Percentiles rank a stretch among this genome's conserved stretches.
Conservation (phyloP, 2,888 invertebrate species). For the Perdita meconis region DNA sequence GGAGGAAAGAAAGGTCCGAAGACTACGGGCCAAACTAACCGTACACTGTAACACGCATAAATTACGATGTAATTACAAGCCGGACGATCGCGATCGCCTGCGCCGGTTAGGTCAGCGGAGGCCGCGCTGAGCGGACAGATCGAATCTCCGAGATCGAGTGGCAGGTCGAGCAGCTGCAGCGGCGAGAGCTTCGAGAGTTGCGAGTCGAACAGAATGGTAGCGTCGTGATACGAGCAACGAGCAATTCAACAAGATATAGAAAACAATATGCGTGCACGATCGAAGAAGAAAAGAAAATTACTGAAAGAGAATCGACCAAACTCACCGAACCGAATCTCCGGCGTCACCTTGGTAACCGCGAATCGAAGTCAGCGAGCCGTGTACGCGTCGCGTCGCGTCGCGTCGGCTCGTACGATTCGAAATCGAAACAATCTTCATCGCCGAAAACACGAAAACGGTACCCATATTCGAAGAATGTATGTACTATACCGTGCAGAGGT, state of each 20-base stretch:
- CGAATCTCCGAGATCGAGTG: slow-evolving; percentile 72
- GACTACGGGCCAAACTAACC: slow-evolving; percentile 68
- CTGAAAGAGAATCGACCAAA: slow-evolving; percentile 62
- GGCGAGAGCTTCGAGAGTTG: slow-evolving; percentile 1
- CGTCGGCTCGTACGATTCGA: no score
- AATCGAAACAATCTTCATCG: no score
- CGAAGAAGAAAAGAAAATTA: slow-evolving; percentile 29
- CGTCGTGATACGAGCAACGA: background rate
- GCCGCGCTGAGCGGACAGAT: no score
- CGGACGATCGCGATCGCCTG: slow-evolving; percentile 80
- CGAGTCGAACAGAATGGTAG: slow-evolving; percentile 10
- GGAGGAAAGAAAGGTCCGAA: slow-evolving; percentile 44
- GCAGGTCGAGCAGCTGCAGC: slow-evolving; percentile 15
- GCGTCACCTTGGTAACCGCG: slow-evolving; percentile 75
- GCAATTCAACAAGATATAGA: slow-evolving; percentile 23
- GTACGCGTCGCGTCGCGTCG: slow-evolving; percentile 75
- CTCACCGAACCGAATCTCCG: slow-evolving; percentile 80
- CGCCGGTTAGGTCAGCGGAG: slow-evolving; percentile 75
- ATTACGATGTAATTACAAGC: slow-evolving; percentile 83
- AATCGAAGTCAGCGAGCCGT: slow-evolving; percentile 75
- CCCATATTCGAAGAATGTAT: no score
- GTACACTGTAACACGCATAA: slow-evolving; percentile 82
- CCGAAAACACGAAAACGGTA: no score
- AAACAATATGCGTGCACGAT: background rate
- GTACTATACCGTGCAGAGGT: no score